phyloP scores from a whole-genome alignment of 1,140 invertebrate genomes.

The Meteorus sp. region DNA sequence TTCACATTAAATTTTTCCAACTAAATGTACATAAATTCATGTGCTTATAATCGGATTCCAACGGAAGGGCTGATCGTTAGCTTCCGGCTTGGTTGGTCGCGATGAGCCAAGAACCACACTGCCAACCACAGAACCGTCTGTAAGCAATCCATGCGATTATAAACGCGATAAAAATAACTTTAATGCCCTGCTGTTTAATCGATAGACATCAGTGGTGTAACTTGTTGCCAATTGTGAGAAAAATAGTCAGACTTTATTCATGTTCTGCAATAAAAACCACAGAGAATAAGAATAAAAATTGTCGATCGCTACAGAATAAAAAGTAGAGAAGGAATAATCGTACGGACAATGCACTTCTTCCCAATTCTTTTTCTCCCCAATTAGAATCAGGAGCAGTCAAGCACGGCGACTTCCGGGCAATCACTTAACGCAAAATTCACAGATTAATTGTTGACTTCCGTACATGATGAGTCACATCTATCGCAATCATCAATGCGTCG shows the following conservation, averaged over 20 bases:
- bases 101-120: conserved; percentile 20
- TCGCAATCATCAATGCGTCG: too few relatives aligned
- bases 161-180: conserved; percentile 8
- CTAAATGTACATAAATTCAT: neutral
- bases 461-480: too few relatives aligned
- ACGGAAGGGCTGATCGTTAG: conserved; percentile 21
- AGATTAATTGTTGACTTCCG: conserved; percentile 11
- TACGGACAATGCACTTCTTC: too few relatives aligned
- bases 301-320: too few relatives aligned
- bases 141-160: conserved; percentile 3
- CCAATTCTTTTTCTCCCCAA: too few relatives aligned
- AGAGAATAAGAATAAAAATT: too few relatives aligned
- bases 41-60: conserved; percentile 23
- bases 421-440: too few relatives aligned
- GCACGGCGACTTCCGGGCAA: neutral
- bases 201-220: too few relatives aligned
- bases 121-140: conserved; percentile 7
- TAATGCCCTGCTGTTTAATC: conserved; percentile 5
- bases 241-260: neutral
- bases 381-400: neutral
- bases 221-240: neutral
- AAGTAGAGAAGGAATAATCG: too few relatives aligned
- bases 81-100: conserved; percentile 29
- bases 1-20: too few relatives aligned
- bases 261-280: neutral